Evolutionary conservation across 2,797 vertebrate genomes (phyloP).

Genomic region (Protonibea diacanthus): DNA sequence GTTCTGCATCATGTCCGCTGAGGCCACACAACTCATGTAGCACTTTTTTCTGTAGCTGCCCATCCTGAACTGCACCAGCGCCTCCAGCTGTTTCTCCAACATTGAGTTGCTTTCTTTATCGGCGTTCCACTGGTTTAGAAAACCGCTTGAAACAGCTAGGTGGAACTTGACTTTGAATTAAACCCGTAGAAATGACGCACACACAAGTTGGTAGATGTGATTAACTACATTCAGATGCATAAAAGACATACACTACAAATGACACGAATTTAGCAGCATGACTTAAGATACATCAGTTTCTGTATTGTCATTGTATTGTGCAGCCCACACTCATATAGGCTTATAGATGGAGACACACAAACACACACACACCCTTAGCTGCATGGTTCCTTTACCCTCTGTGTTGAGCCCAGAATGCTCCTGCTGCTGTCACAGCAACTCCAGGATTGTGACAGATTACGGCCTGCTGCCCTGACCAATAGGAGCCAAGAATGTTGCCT

Average conservation of each 20-base stretch:
- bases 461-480: slow-evolving; percentile 82
- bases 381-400: slow-evolving; percentile 74
- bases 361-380: slow-evolving; percentile 39
- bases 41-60: slow-evolving; percentile 2
- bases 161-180: slow-evolving; percentile 29
- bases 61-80: neutral
- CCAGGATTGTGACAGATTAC: slow-evolving; percentile 88
- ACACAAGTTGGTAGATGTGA: slow-evolving; percentile 21
- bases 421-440: slow-evolving; percentile 84
- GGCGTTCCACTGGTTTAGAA: slow-evolving; percentile 2
- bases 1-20: slow-evolving; percentile 11
- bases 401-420: slow-evolving; percentile 81
- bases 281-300: slow-evolving; percentile 26
- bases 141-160: slow-evolving; percentile 13
- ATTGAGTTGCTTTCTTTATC: neutral
- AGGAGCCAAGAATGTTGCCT: slow-evolving; percentile 79
- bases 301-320: neutral
- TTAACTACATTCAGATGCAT: slow-evolving; percentile 35
- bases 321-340: slow-evolving; percentile 31
- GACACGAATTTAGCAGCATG: slow-evolving; percentile 24
- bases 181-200: slow-evolving; percentile 15
- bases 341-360: slow-evolving; percentile 20
- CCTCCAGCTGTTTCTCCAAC: neutral
- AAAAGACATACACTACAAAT: slow-evolving; percentile 2
- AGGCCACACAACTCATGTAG: slow-evolving; percentile 26